These are phyloP conservation scores for Trichoplax adhaerens DNA, from an alignment of 37 sponge, comb jelly and placozoan species.

Conservation along the genomic window DNA sequence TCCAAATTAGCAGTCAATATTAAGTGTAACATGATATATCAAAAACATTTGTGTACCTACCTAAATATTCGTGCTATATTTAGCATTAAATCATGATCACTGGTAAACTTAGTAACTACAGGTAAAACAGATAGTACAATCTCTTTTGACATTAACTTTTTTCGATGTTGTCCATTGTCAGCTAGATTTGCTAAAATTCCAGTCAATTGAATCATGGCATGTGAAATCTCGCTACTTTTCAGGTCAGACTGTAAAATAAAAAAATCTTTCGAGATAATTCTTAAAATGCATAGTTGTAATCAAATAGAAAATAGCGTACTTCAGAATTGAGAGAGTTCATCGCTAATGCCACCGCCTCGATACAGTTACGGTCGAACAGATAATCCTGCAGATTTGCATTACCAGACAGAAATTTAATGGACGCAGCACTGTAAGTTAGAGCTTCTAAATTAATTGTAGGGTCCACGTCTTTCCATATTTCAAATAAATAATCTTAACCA, in stretches of 20 bases:
- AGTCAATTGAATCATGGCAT: not conserved
- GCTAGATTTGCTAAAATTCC: conserved; percentile 3
- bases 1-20: not conserved
- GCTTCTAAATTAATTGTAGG: conserved; percentile 2
- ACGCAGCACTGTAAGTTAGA: not conserved
- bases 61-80: conserved; percentile 3
- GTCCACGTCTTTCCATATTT: not conserved
- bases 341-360: not conserved
- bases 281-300: too few relatives aligned
- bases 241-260: too few relatives aligned
- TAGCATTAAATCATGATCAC: conserved; percentile 5
- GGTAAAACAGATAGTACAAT: conserved; percentile 3
- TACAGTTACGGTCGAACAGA: not conserved
- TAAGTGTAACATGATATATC: not conserved
- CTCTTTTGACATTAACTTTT: too few relatives aligned
- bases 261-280: too few relatives aligned
- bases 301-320: too few relatives aligned
- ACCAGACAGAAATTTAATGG: conserved; percentile 4
- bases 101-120: not conserved
- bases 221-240: too few relatives aligned
- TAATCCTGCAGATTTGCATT: not conserved
- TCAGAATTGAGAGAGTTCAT: too few relatives aligned
- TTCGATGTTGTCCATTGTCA: not conserved
- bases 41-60: not conserved
- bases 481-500: not conserved